Evolutionary conservation across 2,888 invertebrate species (phyloP).

Genomic region (Trissoscelio sp.): DNA sequence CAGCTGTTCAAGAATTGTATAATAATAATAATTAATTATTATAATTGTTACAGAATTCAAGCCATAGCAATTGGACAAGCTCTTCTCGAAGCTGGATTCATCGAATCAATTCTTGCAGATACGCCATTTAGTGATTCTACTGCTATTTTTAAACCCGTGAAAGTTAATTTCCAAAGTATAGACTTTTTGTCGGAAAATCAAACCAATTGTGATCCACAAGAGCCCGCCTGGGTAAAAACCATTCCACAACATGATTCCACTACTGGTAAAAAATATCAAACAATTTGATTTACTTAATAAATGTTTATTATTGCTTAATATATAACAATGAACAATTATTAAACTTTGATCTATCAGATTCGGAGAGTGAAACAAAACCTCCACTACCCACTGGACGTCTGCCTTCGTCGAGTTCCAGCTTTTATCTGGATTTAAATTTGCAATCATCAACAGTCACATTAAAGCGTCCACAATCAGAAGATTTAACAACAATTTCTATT

Average conservation of each 20-base stretch:
- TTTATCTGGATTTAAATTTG: slow-evolving; percentile 87
- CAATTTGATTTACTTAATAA: no score
- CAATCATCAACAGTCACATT: slow-evolving; percentile 87
- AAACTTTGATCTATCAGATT: slow-evolving; percentile 73
- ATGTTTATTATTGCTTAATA: no score
- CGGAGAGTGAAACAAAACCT: slow-evolving; percentile 79
- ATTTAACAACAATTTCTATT: slow-evolving; percentile 78
- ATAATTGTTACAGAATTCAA: slow-evolving; percentile 85
- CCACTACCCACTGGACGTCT: slow-evolving; percentile 80
- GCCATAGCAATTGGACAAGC: slow-evolving; percentile 91
- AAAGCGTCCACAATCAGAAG: slow-evolving; percentile 83
- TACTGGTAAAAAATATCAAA: slow-evolving; percentile 77
- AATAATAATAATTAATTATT: no score
- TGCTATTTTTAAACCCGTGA: slow-evolving; percentile 84
- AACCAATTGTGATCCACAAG: slow-evolving; percentile 84
- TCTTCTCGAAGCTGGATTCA: slow-evolving; percentile 89
- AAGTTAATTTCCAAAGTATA: slow-evolving; percentile 79
- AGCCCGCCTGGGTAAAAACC: slow-evolving; percentile 88
- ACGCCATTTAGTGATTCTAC: slow-evolving; percentile 84
- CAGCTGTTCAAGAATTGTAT: no score
- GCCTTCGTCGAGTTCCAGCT: slow-evolving; percentile 85
- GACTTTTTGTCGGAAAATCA: slow-evolving; percentile 82
- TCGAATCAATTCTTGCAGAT: slow-evolving; percentile 86
- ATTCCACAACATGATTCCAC: slow-evolving; percentile 84
- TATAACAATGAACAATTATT: slow-evolving; percentile 12